Percentiles rank a stretch among this genome's conserved stretches.
phyloP scores from a whole-genome alignment of 1,140 invertebrate genomes.

The Daktulosphaira vitifoliae region DNA sequence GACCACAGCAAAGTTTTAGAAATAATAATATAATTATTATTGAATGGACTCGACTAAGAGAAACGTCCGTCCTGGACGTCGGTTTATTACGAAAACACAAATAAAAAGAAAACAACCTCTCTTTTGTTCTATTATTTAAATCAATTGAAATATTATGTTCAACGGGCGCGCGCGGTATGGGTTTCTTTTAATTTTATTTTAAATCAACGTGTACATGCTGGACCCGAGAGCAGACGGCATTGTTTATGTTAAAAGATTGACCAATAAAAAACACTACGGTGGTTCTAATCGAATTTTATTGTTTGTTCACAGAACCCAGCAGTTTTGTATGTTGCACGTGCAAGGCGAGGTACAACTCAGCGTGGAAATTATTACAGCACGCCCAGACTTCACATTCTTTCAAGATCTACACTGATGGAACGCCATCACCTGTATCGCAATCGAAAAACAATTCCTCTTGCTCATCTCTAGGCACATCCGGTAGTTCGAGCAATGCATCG shows the following conservation, averaged over 20 bases:
- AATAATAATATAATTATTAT: slow-evolving; percentile 13
- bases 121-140: slow-evolving; percentile 32
- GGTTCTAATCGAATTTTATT: slow-evolving; percentile 12
- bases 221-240: slow-evolving; percentile 7
- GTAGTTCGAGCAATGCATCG: slow-evolving; percentile 45
- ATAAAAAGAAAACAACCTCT: neutral
- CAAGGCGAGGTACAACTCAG: slow-evolving; percentile 77
- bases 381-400: slow-evolving; percentile 88
- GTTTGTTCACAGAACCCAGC: slow-evolving; percentile 79
- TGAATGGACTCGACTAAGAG: no score
- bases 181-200: slow-evolving; percentile 13
- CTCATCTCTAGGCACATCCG: slow-evolving; percentile 35
- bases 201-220: neutral
- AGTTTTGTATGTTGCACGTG: slow-evolving; percentile 92
- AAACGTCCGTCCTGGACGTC: slow-evolving; percentile 3
- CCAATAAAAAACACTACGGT: neutral
- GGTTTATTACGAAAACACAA: slow-evolving; percentile 12
- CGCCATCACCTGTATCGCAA: slow-evolving; percentile 43
- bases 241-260: neutral
- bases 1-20: neutral
- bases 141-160: slow-evolving; percentile 17
- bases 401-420: slow-evolving; percentile 76
- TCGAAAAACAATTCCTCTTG: slow-evolving; percentile 44
- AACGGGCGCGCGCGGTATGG: slow-evolving; percentile 24
- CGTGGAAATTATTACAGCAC: slow-evolving; percentile 90